Percentiles rank a stretch among this genome's conserved stretches.
Conservation (phyloP, 2,113 vertebrate genomes). For the Castor canadensis region DNA sequence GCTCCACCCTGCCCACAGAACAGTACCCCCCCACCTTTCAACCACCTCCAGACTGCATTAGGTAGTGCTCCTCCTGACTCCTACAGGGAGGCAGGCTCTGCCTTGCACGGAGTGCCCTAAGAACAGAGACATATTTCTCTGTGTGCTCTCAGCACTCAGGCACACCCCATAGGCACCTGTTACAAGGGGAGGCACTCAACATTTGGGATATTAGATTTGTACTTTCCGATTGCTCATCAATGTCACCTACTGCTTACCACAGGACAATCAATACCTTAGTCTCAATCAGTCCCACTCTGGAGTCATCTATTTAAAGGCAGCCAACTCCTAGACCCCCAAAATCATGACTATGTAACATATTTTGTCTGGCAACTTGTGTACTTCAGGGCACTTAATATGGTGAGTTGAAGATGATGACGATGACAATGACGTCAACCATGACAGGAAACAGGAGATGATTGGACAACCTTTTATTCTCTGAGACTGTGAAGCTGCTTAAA, state of each 20-base stretch:
- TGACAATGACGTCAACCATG: constrained; percentile 53
- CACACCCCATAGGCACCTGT: neutral
- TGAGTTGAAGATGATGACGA: constrained; percentile 38
- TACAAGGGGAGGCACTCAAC: neutral
- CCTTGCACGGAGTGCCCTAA: neutral
- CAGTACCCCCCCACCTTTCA: neutral
- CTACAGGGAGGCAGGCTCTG: neutral
- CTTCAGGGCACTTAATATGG: constrained; percentile 27
- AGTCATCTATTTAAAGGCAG: constrained; percentile 46
- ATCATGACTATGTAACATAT: neutral
- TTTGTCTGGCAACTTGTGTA: constrained; percentile 42
- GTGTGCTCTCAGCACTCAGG: neutral
- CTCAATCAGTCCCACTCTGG: neutral
- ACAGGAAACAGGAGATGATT: constrained; percentile 63
- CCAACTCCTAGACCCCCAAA: constrained; percentile 13
- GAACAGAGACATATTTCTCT: neutral
- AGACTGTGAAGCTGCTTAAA: constrained; percentile 56
- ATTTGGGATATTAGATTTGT: neutral
- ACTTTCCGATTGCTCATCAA: neutral
- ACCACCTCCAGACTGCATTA: neutral
- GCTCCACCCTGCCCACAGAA: neutral
- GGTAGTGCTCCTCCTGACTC: neutral
- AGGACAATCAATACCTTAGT: constrained; percentile 23
- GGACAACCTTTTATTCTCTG: constrained; percentile 63
- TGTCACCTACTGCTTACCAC: neutral